Percentiles rank a stretch among this genome's conserved stretches.
These are phyloP conservation scores for Ernsta delagoae DNA, from an alignment of 2,888 invertebrate genomes.

Conservation along the genomic window DNA sequence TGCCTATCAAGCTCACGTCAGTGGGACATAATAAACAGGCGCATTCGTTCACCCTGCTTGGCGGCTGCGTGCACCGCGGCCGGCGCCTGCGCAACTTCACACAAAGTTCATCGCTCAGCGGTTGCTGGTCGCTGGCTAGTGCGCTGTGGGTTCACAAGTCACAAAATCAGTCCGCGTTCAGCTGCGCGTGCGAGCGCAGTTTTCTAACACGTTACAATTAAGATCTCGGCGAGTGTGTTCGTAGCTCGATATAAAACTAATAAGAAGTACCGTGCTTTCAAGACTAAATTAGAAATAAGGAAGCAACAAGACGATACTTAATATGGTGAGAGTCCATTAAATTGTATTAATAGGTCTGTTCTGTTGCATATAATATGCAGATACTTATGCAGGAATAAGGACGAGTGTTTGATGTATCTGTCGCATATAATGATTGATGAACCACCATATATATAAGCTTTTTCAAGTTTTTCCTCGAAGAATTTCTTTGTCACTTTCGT, in stretches of 20 bases:
- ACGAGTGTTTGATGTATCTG: constrained; percentile 25
- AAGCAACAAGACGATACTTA: constrained; percentile 63
- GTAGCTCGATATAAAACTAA: constrained; percentile 50
- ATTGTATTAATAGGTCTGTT: constrained; percentile 26
- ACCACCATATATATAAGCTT: not conserved
- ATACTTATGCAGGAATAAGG: constrained; percentile 26
- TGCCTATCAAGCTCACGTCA: constrained; percentile 59
- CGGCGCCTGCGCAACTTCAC: constrained; percentile 59
- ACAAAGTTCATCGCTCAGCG: constrained; percentile 62
- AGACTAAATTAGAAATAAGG: constrained; percentile 72
- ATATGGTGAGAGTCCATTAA: constrained; percentile 60
- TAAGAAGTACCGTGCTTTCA: constrained; percentile 67
- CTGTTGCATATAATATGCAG: constrained; percentile 7
- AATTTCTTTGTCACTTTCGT: constrained; percentile 6
- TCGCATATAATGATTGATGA: constrained; percentile 33
- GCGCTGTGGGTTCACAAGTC: not conserved
- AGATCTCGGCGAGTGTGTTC: constrained; percentile 46
- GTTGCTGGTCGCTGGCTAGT: constrained; percentile 48
- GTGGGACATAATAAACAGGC: constrained; percentile 57
- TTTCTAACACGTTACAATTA: constrained; percentile 49
- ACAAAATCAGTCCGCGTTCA: constrained; percentile 59
- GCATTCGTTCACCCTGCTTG: constrained; percentile 57
- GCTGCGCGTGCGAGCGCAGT: constrained; percentile 64
- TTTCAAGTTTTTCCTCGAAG: constrained; percentile 7
- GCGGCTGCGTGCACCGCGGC: constrained; percentile 48